A percentile compares a stretch with the other conserved stretches of the same genome.
Conservation (phyloP, 1,140 invertebrate species). For the Hydropsyche tenuis region DNA sequence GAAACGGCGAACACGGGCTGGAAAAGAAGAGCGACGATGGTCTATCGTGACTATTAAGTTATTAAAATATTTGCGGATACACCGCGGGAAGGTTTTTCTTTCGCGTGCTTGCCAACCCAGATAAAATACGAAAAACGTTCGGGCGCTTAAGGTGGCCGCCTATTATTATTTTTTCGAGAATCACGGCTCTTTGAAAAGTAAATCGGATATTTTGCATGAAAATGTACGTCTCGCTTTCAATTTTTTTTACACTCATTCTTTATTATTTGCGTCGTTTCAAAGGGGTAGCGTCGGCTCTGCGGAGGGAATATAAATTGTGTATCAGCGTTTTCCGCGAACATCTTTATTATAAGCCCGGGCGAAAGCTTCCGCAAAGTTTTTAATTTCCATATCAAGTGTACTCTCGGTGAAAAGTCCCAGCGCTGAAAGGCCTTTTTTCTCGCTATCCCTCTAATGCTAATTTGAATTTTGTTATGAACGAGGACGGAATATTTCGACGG, state of each 20-base stretch:
- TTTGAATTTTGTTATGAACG: slow-evolving; percentile 48
- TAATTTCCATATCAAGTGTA: slow-evolving; percentile 51
- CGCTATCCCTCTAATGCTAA: slow-evolving; percentile 42
- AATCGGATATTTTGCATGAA: background rate
- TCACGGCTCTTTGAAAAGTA: background rate
- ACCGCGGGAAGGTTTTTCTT: background rate
- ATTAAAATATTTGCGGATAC: slow-evolving; percentile 45
- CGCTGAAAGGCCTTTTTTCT: slow-evolving; percentile 44
- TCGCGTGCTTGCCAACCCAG: background rate
- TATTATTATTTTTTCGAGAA: background rate
- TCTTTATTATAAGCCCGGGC: slow-evolving; percentile 24
- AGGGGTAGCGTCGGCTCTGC: background rate
- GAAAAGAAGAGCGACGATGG: background rate
- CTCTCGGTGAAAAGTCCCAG: slow-evolving; percentile 44
- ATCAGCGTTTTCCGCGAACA: slow-evolving; percentile 20
- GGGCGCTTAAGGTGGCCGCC: background rate
- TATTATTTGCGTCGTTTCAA: background rate
- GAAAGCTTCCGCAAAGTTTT: slow-evolving; percentile 48
- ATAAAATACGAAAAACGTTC: slow-evolving; percentile 5
- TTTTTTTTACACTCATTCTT: background rate
- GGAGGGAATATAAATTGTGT: background rate
- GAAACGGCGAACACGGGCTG: background rate
- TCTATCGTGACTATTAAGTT: slow-evolving; percentile 50
- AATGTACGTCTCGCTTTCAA: background rate
- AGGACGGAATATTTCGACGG: slow-evolving; percentile 28